phyloP scores from a whole-genome alignment of 2,888 invertebrate species.

The Smittia sp. region DNA sequence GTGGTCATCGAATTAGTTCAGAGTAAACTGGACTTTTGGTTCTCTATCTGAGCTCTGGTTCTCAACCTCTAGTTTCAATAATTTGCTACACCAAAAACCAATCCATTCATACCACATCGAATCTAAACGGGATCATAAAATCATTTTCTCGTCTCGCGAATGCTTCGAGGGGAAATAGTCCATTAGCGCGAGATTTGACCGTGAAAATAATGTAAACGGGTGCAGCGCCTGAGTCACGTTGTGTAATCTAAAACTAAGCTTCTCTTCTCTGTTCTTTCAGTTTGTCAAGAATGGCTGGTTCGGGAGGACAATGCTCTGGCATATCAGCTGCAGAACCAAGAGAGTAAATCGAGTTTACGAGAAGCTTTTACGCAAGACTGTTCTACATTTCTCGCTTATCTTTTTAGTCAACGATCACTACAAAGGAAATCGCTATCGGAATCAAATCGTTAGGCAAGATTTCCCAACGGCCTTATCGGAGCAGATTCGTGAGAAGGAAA shows the following conservation, averaged over 20 bases:
- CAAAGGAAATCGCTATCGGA: slow-evolving; percentile 70
- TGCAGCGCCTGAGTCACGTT: background rate
- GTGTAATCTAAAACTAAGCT: background rate
- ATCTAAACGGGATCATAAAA: too few relatives aligned
- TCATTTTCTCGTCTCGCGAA: too few relatives aligned
- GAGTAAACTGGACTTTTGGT: too few relatives aligned
- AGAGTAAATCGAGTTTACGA: slow-evolving; percentile 60
- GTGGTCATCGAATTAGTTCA: too few relatives aligned
- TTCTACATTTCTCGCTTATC: background rate
- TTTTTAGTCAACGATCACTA: slow-evolving; percentile 69
- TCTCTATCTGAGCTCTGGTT: too few relatives aligned
- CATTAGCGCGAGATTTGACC: slow-evolving; percentile 47
- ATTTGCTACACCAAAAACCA: too few relatives aligned
- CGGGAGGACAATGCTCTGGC: slow-evolving; percentile 81
- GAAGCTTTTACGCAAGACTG: background rate
- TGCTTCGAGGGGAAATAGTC: slow-evolving; percentile 58
- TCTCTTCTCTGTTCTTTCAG: slow-evolving; percentile 52
- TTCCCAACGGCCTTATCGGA: slow-evolving; percentile 72
- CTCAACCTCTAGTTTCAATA: too few relatives aligned
- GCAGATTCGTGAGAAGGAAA: slow-evolving; percentile 66
- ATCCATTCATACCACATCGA: background rate
- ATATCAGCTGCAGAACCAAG: slow-evolving; percentile 75
- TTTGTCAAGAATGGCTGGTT: slow-evolving; percentile 78
- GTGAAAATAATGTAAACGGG: background rate
- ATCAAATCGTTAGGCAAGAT: slow-evolving; percentile 75